Percentiles rank a stretch among this genome's conserved stretches.
These are phyloP conservation scores for Toxonevra muliebris DNA, from an alignment of 2,888 invertebrate species.

Conservation along the genomic window DNA sequence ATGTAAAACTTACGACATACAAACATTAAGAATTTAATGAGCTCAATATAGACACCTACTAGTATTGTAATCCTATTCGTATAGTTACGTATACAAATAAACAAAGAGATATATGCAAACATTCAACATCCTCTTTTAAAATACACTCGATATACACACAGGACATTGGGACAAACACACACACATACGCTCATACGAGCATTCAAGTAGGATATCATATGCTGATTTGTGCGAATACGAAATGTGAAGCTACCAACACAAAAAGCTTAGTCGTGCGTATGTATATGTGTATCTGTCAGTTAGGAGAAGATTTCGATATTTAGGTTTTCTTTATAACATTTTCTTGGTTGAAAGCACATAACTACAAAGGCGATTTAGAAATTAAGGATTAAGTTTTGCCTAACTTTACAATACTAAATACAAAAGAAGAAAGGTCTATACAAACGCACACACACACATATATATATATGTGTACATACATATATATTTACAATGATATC, in stretches of 20 bases:
- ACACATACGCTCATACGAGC: neutral
- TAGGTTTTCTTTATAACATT: conserved; percentile 4
- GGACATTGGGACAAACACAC: too few relatives aligned
- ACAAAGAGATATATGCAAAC: too few relatives aligned
- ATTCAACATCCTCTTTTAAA: neutral
- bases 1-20: too few relatives aligned
- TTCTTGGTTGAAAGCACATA: conserved; percentile 9
- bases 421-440: neutral
- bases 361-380: conserved; percentile 1
- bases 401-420: neutral
- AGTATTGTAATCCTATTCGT: too few relatives aligned
- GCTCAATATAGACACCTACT: too few relatives aligned
- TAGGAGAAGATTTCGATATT: neutral
- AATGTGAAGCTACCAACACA: neutral
- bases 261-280: conserved; percentile 1
- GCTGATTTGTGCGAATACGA: too few relatives aligned
- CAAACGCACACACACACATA: neutral
- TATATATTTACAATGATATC: neutral
- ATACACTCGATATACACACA: too few relatives aligned
- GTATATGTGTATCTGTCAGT: neutral
- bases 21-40: too few relatives aligned
- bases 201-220: neutral
- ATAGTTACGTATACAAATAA: too few relatives aligned
- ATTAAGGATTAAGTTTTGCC: neutral
- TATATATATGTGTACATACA: neutral